phyloP scores from a whole-genome alignment of 2,797 vertebrate species.

The Yasuhikotakia modesta region DNA sequence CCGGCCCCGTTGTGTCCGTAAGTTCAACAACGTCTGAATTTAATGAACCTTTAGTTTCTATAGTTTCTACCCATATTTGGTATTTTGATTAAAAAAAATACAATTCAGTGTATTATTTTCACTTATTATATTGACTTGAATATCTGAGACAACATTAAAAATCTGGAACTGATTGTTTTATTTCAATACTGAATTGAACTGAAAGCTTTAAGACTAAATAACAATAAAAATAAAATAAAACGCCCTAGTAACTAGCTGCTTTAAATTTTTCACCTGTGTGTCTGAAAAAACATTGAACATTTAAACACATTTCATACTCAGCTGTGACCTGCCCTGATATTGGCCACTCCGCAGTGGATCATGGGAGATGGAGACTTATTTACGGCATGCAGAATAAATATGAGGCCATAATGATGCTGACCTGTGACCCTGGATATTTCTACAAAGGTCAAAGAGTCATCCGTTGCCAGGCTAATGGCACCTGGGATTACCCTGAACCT shows the following conservation, averaged over 20 bases:
- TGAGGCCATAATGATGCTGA: slow-evolving; percentile 92
- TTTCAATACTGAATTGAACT: neutral
- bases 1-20: slow-evolving; percentile 87
- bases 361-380: slow-evolving; percentile 94
- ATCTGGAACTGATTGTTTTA: neutral
- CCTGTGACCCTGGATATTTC: slow-evolving; percentile 96
- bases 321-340: slow-evolving; percentile 91
- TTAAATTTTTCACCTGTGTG: neutral
- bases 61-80: no score
- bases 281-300: neutral
- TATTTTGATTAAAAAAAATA: neutral
- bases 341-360: slow-evolving; percentile 85
- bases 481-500: slow-evolving; percentile 90
- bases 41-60: neutral
- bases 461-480: slow-evolving; percentile 88
- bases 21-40: slow-evolving; percentile 65
- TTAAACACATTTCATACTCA: slow-evolving; percentile 59
- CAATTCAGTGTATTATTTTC: neutral
- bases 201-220: neutral
- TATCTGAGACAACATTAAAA: neutral
- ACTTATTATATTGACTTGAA: neutral
- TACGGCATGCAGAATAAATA: slow-evolving; percentile 94
- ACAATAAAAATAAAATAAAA: no score
- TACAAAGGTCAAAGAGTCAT: slow-evolving; percentile 92
- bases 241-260: neutral